Conservation (phyloP, 2,113 vertebrate species). For the Acanthisitta chloris region DNA sequence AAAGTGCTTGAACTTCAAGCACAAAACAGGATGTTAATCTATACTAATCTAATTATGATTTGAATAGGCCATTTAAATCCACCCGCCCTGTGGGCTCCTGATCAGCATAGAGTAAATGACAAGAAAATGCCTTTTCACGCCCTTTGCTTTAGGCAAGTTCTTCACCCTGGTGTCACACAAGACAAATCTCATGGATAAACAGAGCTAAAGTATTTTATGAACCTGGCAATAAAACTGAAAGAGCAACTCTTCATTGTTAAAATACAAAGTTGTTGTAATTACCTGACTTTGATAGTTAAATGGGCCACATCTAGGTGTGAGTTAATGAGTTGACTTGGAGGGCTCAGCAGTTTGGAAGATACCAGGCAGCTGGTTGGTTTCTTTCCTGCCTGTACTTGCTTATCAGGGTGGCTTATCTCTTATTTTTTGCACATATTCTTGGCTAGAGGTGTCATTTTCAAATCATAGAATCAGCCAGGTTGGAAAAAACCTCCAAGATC, state of each 20-base stretch:
- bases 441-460: not conserved
- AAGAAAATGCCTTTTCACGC: conserved; percentile 9
- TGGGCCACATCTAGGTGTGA: not conserved
- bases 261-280: not conserved
- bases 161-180: not conserved
- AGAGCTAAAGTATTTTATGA: not conserved
- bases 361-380: not conserved
- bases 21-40: not conserved
- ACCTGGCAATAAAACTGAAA: not conserved
- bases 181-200: not conserved
- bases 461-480: too few relatives aligned
- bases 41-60: not conserved
- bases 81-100: not conserved
- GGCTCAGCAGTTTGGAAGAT: not conserved
- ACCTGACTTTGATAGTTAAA: conserved; percentile 20
- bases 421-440: not conserved
- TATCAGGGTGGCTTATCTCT: not conserved
- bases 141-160: not conserved
- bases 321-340: not conserved
- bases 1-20: not conserved
- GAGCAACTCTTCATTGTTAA: not conserved
- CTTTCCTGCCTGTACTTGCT: conserved; percentile 8
- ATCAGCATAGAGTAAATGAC: not conserved
- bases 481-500: too few relatives aligned
- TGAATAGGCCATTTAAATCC: not conserved